A percentile compares a stretch with the other conserved stretches of the same genome.
Evolutionary conservation across 1,140 invertebrate species (phyloP).

Genomic region (Heliconius himera): DNA sequence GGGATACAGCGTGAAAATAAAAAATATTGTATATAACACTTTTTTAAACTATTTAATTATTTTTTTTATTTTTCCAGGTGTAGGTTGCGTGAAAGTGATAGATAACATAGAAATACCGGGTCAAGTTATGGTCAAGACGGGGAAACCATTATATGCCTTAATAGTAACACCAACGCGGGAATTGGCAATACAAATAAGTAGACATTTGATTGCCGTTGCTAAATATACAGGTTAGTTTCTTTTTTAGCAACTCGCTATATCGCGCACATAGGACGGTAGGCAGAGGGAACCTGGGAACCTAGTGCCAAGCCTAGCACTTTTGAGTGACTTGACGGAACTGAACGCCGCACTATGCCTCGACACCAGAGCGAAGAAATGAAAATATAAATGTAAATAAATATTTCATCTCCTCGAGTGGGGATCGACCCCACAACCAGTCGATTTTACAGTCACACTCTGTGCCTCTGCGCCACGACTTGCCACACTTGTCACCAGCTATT

Average conservation of each 20-base stretch:
- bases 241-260: background rate
- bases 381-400: too few species aligned
- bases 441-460: too few species aligned
- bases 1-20: background rate
- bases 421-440: too few species aligned
- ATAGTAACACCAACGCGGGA: conserved; percentile 97
- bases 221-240: conserved; percentile 88
- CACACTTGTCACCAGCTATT: too few species aligned
- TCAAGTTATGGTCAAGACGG: conserved; percentile 55
- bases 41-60: background rate
- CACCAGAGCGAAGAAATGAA: too few species aligned
- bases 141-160: conserved; percentile 88
- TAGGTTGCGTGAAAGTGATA: conserved; percentile 85
- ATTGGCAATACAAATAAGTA: conserved; percentile 95
- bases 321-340: background rate
- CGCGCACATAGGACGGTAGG: too few species aligned
- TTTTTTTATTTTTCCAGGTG: conserved; percentile 51
- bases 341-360: background rate
- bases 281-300: background rate
- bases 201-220: conserved; percentile 90
- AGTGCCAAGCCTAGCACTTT: too few species aligned
- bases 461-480: too few species aligned
- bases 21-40: background rate
- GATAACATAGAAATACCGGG: conserved; percentile 81
- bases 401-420: too few species aligned